phyloP scores from a whole-genome alignment of 1,140 invertebrate species.

The Araneus ventricosus region DNA sequence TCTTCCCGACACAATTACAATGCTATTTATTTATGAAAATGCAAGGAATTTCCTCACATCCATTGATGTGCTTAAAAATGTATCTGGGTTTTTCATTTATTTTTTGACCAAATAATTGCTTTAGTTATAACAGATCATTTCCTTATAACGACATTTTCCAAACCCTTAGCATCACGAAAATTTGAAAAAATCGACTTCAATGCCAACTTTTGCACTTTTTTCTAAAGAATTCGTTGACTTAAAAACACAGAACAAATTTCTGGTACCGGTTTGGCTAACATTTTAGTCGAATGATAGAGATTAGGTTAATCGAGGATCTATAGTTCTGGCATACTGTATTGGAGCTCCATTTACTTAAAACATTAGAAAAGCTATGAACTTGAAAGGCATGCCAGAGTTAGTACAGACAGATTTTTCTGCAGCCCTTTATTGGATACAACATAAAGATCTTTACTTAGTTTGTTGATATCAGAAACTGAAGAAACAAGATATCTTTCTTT shows the following conservation, averaged over 20 bases:
- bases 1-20: too few species aligned
- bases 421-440: background rate
- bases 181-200: too few species aligned
- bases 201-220: too few species aligned
- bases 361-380: background rate
- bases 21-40: too few species aligned
- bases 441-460: background rate
- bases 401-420: slow-evolving; percentile 2
- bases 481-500: background rate
- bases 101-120: too few species aligned
- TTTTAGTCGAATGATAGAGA: background rate
- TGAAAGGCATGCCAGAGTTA: background rate
- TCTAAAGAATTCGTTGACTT: too few species aligned
- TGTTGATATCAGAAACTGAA: background rate
- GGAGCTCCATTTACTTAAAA: background rate
- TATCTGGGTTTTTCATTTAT: too few species aligned
- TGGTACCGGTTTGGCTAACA: background rate
- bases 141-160: background rate
- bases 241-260: too few species aligned
- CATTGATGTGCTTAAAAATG: too few species aligned
- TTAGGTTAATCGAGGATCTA: too few species aligned
- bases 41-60: too few species aligned
- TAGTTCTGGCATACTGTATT: slow-evolving; percentile 17
- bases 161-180: too few species aligned
- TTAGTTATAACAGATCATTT: background rate